phyloP scores from a whole-genome alignment of 2,113 vertebrate genomes.

The Bombycilla garrulus region DNA sequence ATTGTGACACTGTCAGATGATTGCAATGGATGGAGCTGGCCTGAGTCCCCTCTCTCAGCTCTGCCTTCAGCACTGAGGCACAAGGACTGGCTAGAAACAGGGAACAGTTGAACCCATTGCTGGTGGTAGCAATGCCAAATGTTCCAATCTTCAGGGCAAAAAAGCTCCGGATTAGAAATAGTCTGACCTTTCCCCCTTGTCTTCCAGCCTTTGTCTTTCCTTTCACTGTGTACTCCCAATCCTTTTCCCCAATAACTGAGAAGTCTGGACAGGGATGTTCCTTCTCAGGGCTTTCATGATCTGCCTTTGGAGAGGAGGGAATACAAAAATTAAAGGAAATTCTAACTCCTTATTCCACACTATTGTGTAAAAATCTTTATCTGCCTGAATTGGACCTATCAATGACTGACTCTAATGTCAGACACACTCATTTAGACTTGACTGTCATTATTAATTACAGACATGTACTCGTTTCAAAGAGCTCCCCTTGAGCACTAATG shows the following conservation, averaged over 20 bases:
- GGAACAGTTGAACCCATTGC: background rate
- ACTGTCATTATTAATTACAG: background rate
- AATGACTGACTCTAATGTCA: background rate
- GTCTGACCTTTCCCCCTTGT: background rate
- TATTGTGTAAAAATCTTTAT: background rate
- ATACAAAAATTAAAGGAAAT: background rate
- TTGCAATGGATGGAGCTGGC: background rate
- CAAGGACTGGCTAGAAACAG: background rate
- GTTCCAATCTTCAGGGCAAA: background rate
- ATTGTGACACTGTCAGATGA: background rate
- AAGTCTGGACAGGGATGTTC: background rate
- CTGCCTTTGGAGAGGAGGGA: background rate
- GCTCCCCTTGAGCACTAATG: background rate
- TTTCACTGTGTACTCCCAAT: background rate
- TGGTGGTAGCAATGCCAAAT: background rate
- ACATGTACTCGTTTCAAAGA: background rate
- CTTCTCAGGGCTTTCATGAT: background rate
- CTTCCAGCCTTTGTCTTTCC: background rate
- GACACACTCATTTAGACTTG: background rate
- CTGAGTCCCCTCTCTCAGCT: background rate
- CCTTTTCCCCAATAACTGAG: background rate
- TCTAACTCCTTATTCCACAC: background rate
- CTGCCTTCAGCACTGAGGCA: background rate
- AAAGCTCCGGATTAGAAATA: background rate
- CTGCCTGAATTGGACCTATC: background rate